A percentile compares a stretch with the other conserved stretches of the same genome.
Conservation (phyloP, 2,113 vertebrate species). For the Dromiciops gliroides region DNA sequence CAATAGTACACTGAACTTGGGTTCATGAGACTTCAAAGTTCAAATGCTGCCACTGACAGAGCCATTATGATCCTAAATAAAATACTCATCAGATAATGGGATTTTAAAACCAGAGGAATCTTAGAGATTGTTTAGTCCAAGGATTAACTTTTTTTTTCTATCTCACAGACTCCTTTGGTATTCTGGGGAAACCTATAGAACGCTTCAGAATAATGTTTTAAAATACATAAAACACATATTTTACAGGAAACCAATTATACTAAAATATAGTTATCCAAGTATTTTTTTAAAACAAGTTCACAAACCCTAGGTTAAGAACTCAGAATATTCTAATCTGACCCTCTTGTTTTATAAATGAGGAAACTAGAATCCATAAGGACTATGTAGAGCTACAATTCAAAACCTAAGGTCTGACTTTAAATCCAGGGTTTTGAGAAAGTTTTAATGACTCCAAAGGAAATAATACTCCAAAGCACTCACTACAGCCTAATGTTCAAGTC, state of each 20-base stretch:
- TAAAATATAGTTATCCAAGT: background rate
- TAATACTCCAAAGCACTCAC: background rate
- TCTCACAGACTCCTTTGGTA: background rate
- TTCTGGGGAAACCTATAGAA: background rate
- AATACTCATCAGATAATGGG: background rate
- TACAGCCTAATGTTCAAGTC: background rate
- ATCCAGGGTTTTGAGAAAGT: background rate
- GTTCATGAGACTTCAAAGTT: background rate
- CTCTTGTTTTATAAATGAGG: background rate
- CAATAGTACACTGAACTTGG: background rate
- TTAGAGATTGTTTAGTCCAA: background rate
- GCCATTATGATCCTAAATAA: background rate
- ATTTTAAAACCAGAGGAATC: background rate
- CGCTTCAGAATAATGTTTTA: background rate
- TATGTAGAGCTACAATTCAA: background rate
- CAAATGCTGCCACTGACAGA: background rate
- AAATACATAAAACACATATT: background rate
- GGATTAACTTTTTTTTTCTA: background rate
- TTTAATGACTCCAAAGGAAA: background rate
- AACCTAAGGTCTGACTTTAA: background rate
- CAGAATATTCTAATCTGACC: background rate
- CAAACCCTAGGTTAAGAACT: background rate
- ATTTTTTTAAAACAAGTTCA: background rate
- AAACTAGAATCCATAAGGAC: background rate
- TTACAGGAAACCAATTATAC: background rate